Evolutionary conservation across 2,797 vertebrate genomes (phyloP).

Genomic region (Novumbra hubbsi): DNA sequence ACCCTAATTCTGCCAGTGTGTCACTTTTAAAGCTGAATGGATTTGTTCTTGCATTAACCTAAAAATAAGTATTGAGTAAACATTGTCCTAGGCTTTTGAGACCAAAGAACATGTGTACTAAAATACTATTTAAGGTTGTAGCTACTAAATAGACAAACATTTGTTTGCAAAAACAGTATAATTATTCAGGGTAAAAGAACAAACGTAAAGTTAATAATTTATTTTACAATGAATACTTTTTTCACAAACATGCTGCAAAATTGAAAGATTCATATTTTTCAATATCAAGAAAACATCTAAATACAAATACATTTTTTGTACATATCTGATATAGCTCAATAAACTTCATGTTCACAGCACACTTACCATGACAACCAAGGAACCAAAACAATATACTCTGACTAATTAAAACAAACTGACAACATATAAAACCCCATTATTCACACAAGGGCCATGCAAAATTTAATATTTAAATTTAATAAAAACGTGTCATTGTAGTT

Average conservation of each 20-base stretch:
- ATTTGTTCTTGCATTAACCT: no score
- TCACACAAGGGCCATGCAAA: slow-evolving; percentile 70
- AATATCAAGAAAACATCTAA: slow-evolving; percentile 62
- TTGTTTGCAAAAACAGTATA: slow-evolving; percentile 36
- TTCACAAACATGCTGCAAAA: slow-evolving; percentile 87
- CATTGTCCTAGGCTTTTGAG: no score
- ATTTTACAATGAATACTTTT: slow-evolving; percentile 72
- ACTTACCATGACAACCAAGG: slow-evolving; percentile 84
- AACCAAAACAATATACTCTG: slow-evolving; percentile 62
- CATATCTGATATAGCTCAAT: slow-evolving; percentile 77
- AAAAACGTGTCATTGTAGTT: slow-evolving; percentile 51
- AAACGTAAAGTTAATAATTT: slow-evolving; percentile 85
- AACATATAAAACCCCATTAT: slow-evolving; percentile 77
- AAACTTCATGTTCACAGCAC: slow-evolving; percentile 73
- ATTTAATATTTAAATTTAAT: slow-evolving; percentile 35
- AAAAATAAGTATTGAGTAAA: no score
- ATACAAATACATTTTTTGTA: slow-evolving; percentile 65
- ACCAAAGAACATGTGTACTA: not conserved
- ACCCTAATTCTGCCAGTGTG: no score
- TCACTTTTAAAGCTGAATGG: no score
- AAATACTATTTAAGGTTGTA: not conserved
- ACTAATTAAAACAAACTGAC: slow-evolving; percentile 47
- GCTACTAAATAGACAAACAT: not conserved
- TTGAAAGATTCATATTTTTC: slow-evolving; percentile 66
- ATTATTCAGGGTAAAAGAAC: slow-evolving; percentile 89